Conservation (phyloP, 2,113 vertebrate genomes). For the Synodontis membranacea region DNA sequence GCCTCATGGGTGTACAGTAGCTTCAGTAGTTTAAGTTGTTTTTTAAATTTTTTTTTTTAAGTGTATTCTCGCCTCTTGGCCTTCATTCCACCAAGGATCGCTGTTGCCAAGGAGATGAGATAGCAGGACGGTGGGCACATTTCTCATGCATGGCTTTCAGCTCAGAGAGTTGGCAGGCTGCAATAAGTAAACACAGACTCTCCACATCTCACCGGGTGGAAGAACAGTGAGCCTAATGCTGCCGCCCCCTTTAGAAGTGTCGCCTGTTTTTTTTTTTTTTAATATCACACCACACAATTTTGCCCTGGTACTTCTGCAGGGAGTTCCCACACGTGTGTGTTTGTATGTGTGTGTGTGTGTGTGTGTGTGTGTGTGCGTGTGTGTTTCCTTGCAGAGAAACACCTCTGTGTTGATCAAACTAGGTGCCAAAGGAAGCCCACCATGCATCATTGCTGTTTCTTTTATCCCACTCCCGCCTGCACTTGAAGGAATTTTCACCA, state of each 20-base stretch:
- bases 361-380: background rate
- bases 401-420: background rate
- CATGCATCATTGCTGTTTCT: background rate
- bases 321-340: constrained; percentile 34
- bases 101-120: constrained; percentile 58
- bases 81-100: constrained; percentile 40
- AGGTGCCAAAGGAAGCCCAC: constrained; percentile 7
- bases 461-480: background rate
- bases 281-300: constrained; percentile 12
- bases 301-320: constrained; percentile 11
- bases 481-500: background rate
- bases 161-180: constrained; percentile 35
- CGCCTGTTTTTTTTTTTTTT: constrained; percentile 41
- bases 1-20: constrained; percentile 18
- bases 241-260: constrained; percentile 33
- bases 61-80: constrained; percentile 12
- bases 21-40: background rate
- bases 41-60: background rate
- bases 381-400: constrained; percentile 6
- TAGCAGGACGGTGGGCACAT: constrained; percentile 47
- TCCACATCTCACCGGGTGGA: constrained; percentile 26
- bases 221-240: constrained; percentile 11
- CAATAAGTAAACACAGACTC: constrained; percentile 37
- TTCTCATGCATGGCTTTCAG: constrained; percentile 46
- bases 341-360: background rate